A percentile compares a stretch with the other conserved stretches of the same genome.
These are phyloP conservation scores for Antennarius striatus DNA, from an alignment of 2,113 vertebrate genomes.

Conservation along the genomic window DNA sequence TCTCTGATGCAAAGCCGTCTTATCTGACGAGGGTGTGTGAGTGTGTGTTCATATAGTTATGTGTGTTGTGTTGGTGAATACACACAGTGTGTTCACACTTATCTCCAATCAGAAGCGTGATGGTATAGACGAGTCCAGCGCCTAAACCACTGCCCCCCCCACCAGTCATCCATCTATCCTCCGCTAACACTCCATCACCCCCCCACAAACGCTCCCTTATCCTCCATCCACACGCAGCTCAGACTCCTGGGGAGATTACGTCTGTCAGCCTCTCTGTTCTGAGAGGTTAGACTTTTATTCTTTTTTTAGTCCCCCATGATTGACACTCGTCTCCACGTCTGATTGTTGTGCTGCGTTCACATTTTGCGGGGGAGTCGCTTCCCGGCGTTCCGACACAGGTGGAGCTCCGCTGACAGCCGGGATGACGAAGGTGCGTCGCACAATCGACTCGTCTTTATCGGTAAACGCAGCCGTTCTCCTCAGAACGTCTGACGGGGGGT, in stretches of 20 bases:
- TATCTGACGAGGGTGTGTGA: constrained; percentile 52
- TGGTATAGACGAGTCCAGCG: constrained; percentile 19
- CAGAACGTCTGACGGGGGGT: constrained; percentile 20
- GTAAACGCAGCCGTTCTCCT: constrained; percentile 41
- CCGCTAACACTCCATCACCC: constrained; percentile 34
- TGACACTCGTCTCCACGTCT: constrained; percentile 61
- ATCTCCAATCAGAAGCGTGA: constrained; percentile 55
- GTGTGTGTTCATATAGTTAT: constrained; percentile 7
- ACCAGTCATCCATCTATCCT: constrained; percentile 45
- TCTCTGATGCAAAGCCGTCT: constrained; percentile 65
- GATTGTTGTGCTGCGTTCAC: constrained; percentile 55
- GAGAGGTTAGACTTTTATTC: too few relatives aligned
- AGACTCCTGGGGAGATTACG: constrained; percentile 67
- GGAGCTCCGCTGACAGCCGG: constrained; percentile 43
- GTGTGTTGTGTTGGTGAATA: too few relatives aligned
- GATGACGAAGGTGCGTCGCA: constrained; percentile 14
- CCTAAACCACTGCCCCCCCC: constrained; percentile 1
- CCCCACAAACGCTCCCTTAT: constrained; percentile 29
- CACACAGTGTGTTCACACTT: constrained; percentile 2
- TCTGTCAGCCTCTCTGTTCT: constrained; percentile 64
- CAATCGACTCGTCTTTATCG: constrained; percentile 42
- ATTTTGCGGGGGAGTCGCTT: constrained; percentile 48
- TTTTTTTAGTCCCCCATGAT: too few relatives aligned
- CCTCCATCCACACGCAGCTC: constrained; percentile 58
- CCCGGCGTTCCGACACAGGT: constrained; percentile 42